Percentiles rank a stretch among this genome's conserved stretches.
These are phyloP conservation scores for Lumbricus terrestris DNA, from an alignment of 2,888 invertebrate species.

Conservation along the genomic window DNA sequence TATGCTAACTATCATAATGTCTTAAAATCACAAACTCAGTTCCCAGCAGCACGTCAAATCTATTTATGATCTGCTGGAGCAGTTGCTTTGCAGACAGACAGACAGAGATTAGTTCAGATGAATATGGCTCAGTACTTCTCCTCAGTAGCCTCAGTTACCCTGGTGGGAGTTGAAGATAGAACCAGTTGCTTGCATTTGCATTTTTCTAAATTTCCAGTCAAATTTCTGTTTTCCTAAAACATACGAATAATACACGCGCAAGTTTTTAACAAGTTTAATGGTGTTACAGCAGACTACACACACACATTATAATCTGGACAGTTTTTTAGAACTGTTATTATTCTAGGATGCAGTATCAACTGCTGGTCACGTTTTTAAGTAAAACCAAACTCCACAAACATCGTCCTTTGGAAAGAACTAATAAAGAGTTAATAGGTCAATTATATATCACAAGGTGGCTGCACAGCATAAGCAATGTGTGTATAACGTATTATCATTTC, in stretches of 20 bases:
- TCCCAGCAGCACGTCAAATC: background rate
- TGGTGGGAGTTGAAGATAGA: background rate
- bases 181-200: background rate
- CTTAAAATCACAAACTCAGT: background rate
- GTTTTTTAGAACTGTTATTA: background rate
- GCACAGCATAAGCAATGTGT: background rate
- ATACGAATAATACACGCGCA: background rate
- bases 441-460: background rate
- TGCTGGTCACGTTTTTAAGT: background rate
- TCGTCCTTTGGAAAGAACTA: background rate
- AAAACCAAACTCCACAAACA: background rate
- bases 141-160: background rate
- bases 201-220: background rate
- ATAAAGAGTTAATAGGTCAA: background rate
- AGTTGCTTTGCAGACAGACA: background rate
- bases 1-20: background rate
- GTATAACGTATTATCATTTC: no score
- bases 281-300: background rate
- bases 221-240: conserved; percentile 15
- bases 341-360: background rate
- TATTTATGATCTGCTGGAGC: background rate
- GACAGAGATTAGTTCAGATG: background rate
- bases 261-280: no score
- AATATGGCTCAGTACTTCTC: background rate
- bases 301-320: background rate